phyloP scores from a whole-genome alignment of 2,888 invertebrate genomes.

The Polydrusus cervinus region DNA sequence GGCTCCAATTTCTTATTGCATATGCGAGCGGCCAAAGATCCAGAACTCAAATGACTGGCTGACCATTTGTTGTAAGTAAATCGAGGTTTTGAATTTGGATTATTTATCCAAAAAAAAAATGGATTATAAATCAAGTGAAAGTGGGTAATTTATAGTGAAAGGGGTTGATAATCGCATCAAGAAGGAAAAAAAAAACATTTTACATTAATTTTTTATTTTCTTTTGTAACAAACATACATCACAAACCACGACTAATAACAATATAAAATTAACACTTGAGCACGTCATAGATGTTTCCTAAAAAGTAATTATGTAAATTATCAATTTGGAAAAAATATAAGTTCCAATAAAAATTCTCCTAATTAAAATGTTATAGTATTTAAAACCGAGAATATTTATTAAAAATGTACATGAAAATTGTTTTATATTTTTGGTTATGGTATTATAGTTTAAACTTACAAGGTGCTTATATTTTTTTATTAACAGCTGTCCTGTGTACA shows the following conservation, averaged over 20 bases:
- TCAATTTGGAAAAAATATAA: neutral
- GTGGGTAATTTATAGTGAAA: too few species aligned
- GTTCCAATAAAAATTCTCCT: conserved; percentile 2
- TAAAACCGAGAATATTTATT: conserved; percentile 1
- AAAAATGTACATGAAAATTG: conserved; percentile 6
- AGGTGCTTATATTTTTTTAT: too few species aligned
- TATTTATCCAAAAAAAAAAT: too few species aligned
- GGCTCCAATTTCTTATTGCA: too few species aligned
- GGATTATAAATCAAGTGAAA: too few species aligned
- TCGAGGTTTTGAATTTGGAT: too few species aligned
- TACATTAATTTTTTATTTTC: conserved; percentile 52
- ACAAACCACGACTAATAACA: conserved; percentile 66
- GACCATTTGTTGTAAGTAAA: too few species aligned
- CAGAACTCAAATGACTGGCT: too few species aligned
- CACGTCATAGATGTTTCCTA: conserved; percentile 56
- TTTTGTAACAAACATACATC: conserved; percentile 65
- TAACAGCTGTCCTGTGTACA: too few species aligned
- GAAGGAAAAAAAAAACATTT: neutral
- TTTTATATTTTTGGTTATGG: neutral
- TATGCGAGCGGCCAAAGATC: too few species aligned
- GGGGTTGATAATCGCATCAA: neutral
- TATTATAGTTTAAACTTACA: too few species aligned
- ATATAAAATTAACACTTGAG: conserved; percentile 65
- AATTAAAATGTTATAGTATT: neutral
- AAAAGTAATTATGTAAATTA: conserved; percentile 25